phyloP scores from a whole-genome alignment of 2,797 vertebrate genomes.

The Vespertilio murinus region DNA sequence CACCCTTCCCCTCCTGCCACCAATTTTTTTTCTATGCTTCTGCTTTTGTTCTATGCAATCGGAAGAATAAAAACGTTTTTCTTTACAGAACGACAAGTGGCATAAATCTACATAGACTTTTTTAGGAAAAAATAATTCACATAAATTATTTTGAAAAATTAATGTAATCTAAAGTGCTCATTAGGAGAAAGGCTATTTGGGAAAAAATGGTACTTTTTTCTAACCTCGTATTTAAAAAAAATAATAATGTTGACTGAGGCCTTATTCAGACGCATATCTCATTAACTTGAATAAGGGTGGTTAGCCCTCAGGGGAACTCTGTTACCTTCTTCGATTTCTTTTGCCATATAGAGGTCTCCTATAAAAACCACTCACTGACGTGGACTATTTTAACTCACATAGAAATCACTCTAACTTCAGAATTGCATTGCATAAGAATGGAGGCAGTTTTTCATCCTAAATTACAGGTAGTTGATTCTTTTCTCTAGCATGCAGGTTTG shows the following conservation, averaged over 20 bases:
- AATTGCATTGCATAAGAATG: neutral
- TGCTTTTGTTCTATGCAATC: neutral
- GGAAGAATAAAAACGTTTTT: neutral
- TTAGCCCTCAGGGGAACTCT: neutral
- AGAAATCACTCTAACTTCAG: constrained; percentile 8
- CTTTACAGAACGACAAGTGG: neutral
- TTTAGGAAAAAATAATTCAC: neutral
- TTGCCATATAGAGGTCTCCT: neutral
- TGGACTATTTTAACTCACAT: neutral
- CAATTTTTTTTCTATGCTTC: constrained; percentile 3
- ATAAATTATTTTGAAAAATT: constrained; percentile 12
- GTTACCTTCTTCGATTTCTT: constrained; percentile 37
- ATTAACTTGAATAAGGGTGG: neutral
- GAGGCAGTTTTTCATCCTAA: neutral
- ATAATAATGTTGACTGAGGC: neutral
- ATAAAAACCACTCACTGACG: neutral
- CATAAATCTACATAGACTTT: neutral
- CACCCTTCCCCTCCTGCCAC: neutral
- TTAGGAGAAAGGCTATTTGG: neutral
- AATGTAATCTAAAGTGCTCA: neutral
- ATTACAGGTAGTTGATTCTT: neutral
- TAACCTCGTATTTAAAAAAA: constrained; percentile 2
- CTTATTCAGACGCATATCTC: neutral
- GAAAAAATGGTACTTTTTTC: neutral
- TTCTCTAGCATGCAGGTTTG: neutral